phyloP scores from a whole-genome alignment of 2,797 vertebrate species.

The Saxicola maurus region DNA sequence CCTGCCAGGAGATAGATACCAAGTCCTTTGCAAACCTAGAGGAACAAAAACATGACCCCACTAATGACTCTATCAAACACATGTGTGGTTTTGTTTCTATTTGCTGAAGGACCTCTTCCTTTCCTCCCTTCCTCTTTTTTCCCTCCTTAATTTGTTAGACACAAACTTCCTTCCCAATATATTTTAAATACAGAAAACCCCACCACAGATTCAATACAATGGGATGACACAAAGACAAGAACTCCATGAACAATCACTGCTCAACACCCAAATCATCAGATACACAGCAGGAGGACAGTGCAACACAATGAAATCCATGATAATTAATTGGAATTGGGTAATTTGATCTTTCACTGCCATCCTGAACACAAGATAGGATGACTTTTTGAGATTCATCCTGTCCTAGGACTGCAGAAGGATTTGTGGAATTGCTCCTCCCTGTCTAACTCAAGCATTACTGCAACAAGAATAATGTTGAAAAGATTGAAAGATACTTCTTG shows the following conservation, averaged over 20 bases:
- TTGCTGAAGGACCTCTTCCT: not conserved
- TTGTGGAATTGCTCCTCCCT: rapidly evolving
- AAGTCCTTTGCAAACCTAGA: not conserved
- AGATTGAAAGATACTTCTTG: not conserved
- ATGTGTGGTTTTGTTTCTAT: not conserved
- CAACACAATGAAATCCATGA: not conserved
- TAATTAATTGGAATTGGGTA: not conserved
- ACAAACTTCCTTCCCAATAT: not conserved
- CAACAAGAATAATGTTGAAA: not conserved
- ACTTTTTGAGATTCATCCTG: not conserved
- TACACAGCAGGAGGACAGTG: not conserved
- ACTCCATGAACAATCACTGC: not conserved
- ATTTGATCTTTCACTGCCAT: not conserved
- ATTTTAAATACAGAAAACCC: not conserved
- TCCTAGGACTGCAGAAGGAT: not conserved
- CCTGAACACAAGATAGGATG: not conserved
- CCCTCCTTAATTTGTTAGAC: not conserved
- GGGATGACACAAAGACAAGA: not conserved
- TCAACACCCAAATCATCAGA: not conserved
- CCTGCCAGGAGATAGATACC: not conserved
- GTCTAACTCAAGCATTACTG: not conserved
- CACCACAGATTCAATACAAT: not conserved
- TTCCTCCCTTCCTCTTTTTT: not conserved
- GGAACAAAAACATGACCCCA: not conserved
- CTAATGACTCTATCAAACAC: not conserved